Conservation (phyloP, 2,888 invertebrate genomes). For the Drosophila melanosoma region DNA sequence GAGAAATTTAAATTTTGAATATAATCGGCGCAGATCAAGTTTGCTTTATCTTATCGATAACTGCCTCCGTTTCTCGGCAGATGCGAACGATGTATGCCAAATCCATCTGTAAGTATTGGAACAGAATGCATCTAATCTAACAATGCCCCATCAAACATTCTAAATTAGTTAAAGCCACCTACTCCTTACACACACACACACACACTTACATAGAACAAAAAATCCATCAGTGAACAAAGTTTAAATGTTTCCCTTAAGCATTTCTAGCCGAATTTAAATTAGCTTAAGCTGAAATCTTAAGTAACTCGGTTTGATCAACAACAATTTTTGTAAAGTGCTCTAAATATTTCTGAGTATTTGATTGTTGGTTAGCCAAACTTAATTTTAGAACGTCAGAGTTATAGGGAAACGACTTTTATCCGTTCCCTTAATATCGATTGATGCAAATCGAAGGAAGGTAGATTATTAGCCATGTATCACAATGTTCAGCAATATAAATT, state of each 20-base stretch:
- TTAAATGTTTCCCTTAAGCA: not conserved
- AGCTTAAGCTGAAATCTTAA: not conserved
- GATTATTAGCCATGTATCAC: not conserved
- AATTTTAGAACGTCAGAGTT: not conserved
- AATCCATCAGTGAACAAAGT: not conserved
- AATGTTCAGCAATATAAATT: not conserved
- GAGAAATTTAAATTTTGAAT: no score
- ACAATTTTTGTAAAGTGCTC: not conserved
- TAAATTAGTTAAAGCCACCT: not conserved
- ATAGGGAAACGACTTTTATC: not conserved
- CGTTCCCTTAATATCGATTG: not conserved
- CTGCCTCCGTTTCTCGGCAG: no score
- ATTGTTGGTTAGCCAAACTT: not conserved
- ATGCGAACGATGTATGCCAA: slow-evolving; percentile 76
- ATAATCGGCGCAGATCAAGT: no score
- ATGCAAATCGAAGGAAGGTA: not conserved
- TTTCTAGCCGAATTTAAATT: not conserved
- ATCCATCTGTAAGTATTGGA: slow-evolving; percentile 93
- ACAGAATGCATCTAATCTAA: not conserved
- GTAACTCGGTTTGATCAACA: not conserved
- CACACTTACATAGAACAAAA: not conserved
- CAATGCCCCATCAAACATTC: not conserved
- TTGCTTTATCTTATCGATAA: no score
- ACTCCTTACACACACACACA: not conserved
- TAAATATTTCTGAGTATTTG: not conserved